Evolutionary conservation across 2,888 invertebrate species (phyloP), one percentile per base, ranked within the genome.

Genomic region (Agrochola circellaris): DNA sequence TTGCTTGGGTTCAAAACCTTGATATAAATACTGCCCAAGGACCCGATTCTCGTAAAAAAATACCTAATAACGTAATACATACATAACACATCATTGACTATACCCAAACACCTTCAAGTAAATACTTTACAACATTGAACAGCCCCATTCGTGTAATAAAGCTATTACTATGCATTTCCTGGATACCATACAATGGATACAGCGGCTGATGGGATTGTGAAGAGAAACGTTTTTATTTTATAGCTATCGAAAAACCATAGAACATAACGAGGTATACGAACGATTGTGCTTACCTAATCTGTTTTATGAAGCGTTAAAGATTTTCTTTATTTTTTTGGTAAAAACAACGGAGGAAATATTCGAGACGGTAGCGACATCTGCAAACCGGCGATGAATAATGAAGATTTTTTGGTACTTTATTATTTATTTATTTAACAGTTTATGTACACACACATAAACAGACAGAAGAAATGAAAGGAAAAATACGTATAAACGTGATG

Each of bases 141-240:
- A 73, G 45, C 62, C 73, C 58, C 69, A 74, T 87, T 77, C 56
- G 17, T 69, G 78, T 89, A 87, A 87, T 88, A 87, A 81, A 83
- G 86, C 83, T 75, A 89, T 87, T 87, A 85, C 87, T 85, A 87
- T 87, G 87, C 87, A 88, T 88, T 89, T 87, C 89, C 81, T 77
- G 81, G 61, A 73, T 30, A 83, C 68, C 87, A 81, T 81, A 88
- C 83, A 89, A 88, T 75, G 87, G 79, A 81, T 73, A 81, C 87
- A 81, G 62, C 60, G 77, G 79, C 72, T 87, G 82, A 87, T 87
- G 73, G 82, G 78, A 74, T 65, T 73, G 73, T 87, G 77, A 82
- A 81, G 76, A 79, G 77, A 74, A 85, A 78, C 87, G 79, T 82
- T 87, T 88, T 87, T 88, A 87, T 87, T 88, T 87, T 88, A 87